phyloP scores from a whole-genome alignment of 1,140 invertebrate genomes.

The Scaptodrosophila lebanonensis region DNA sequence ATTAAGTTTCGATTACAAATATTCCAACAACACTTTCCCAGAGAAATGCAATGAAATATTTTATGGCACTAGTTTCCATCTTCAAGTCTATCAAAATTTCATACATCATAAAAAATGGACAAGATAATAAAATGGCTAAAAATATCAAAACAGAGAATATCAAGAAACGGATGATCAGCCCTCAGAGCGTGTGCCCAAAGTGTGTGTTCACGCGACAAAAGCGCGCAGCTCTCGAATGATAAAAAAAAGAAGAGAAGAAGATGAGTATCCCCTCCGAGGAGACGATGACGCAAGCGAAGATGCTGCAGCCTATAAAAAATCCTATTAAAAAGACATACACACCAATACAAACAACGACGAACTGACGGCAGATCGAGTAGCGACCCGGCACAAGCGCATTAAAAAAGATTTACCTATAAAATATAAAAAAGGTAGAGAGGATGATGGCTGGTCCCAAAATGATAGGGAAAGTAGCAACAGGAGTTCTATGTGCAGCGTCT shows the following conservation, averaged over 20 bases:
- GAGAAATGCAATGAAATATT: no score
- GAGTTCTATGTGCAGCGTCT: no score
- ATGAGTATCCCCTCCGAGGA: slow-evolving; percentile 2
- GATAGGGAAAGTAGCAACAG: background rate
- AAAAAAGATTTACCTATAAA: slow-evolving; percentile 73
- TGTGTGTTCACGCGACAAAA: slow-evolving; percentile 60
- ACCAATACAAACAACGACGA: slow-evolving; percentile 49
- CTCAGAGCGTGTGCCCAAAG: slow-evolving; percentile 9
- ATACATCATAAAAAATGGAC: slow-evolving; percentile 36
- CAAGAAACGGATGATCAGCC: slow-evolving; percentile 6
- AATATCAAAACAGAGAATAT: slow-evolving; percentile 40
- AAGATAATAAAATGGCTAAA: slow-evolving; percentile 47
- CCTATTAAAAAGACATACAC: slow-evolving; percentile 60
- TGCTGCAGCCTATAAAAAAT: slow-evolving; percentile 56
- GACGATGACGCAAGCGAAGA: slow-evolving; percentile 27
- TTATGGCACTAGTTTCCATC: no score
- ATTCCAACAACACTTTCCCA: no score
- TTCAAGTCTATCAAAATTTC: slow-evolving; percentile 36
- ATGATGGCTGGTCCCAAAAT: background rate
- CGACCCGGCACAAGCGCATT: slow-evolving; percentile 55
- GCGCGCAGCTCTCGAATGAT: no score
- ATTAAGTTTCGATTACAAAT: no score
- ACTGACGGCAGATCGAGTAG: slow-evolving; percentile 40
- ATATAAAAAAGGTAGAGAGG: slow-evolving; percentile 44
- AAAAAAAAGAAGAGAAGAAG: slow-evolving; percentile 2